Percentiles rank a stretch among this genome's conserved stretches.
Evolutionary conservation across 2,888 invertebrate genomes (phyloP).

Genomic region (Pollenia amentaria): DNA sequence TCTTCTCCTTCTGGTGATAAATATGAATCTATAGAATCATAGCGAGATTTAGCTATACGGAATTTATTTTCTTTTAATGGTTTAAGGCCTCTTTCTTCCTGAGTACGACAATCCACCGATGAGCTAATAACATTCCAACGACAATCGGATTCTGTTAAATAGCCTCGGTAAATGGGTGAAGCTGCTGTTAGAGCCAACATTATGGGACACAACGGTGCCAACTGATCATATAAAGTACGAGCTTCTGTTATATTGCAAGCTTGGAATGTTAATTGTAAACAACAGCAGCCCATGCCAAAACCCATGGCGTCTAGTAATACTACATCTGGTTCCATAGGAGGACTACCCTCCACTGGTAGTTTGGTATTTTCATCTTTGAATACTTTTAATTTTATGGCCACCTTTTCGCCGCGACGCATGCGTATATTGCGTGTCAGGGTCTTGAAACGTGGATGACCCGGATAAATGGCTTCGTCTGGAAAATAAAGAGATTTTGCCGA

Average conservation of each 20-base stretch:
- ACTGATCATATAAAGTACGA: slow-evolving; percentile 97
- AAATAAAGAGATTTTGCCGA: slow-evolving; percentile 95
- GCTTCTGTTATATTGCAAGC: slow-evolving; percentile 98
- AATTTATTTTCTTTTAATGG: slow-evolving; percentile 91
- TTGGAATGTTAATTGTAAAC: slow-evolving; percentile 95
- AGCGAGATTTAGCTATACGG: slow-evolving; percentile 96
- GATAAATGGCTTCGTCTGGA: slow-evolving; percentile 96
- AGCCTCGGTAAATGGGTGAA: slow-evolving; percentile 96
- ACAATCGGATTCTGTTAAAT: slow-evolving; percentile 97
- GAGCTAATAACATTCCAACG: slow-evolving; percentile 98
- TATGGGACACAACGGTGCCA: slow-evolving; percentile 98
- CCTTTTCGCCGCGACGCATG: slow-evolving; percentile 95
- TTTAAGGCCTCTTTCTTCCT: slow-evolving; percentile 94
- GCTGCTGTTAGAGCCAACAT: slow-evolving; percentile 98
- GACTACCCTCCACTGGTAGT: slow-evolving; percentile 92
- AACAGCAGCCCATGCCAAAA: slow-evolving; percentile 99
- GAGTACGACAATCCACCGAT: slow-evolving; percentile 97
- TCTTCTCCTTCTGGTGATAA: slow-evolving; percentile 94
- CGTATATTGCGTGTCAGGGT: slow-evolving; percentile 97
- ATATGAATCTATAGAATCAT: slow-evolving; percentile 99
- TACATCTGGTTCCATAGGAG: slow-evolving; percentile 92
- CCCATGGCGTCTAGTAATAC: slow-evolving; percentile 99
- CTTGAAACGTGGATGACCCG: slow-evolving; percentile 97
- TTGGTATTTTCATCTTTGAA: slow-evolving; percentile 94
- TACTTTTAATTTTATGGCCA: slow-evolving; percentile 98